phyloP scores from a whole-genome alignment of 2,888 invertebrate genomes.

The Onchidella celtica region DNA sequence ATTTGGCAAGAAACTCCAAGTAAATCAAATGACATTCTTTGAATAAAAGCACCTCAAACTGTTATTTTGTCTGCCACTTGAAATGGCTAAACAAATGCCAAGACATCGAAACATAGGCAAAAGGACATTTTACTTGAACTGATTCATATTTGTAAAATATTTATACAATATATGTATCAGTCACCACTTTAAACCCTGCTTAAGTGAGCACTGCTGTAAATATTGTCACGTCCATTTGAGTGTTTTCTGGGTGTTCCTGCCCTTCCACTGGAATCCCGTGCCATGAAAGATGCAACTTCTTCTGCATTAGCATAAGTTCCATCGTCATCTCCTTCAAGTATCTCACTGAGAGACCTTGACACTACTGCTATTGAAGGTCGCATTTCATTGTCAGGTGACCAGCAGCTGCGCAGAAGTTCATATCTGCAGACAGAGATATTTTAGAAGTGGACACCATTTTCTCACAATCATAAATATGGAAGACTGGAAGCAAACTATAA shows the following conservation, averaged over 20 bases:
- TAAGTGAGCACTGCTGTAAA: slow-evolving; percentile 29
- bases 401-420: slow-evolving; percentile 65
- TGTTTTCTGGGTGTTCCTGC: not conserved
- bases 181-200: slow-evolving; percentile 40
- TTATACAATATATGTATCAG: too few relatives aligned
- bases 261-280: not conserved
- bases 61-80: too few relatives aligned
- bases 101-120: too few relatives aligned
- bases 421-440: slow-evolving; percentile 65
- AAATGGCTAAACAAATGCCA: too few relatives aligned
- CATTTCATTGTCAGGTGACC: slow-evolving; percentile 57
- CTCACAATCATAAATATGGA: too few relatives aligned
- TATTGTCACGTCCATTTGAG: not conserved
- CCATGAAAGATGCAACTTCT: not conserved
- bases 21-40: too few relatives aligned
- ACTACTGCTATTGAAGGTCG: slow-evolving; percentile 63
- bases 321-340: slow-evolving; percentile 40
- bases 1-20: too few relatives aligned
- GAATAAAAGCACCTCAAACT: too few relatives aligned
- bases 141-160: too few relatives aligned
- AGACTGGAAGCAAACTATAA: too few relatives aligned
- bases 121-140: too few relatives aligned
- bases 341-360: slow-evolving; percentile 14
- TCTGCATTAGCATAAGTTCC: slow-evolving; percentile 16
- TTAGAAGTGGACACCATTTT: too few relatives aligned